phyloP scores from a whole-genome alignment of 2,113 vertebrate genomes.

The Fregetta grallaria region DNA sequence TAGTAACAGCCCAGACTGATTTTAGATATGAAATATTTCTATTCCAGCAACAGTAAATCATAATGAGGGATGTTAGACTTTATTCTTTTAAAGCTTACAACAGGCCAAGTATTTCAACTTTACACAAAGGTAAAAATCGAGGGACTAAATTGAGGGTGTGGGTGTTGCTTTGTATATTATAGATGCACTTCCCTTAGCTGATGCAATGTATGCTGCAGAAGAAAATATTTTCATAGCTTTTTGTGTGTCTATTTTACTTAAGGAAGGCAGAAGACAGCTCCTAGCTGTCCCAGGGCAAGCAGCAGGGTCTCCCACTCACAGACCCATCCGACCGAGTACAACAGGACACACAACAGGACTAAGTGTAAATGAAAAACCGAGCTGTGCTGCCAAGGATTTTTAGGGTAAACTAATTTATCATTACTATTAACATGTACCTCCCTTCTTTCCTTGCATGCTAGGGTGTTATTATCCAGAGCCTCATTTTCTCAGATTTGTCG shows the following conservation, averaged over 20 bases:
- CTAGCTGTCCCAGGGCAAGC: background rate
- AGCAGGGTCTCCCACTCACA: background rate
- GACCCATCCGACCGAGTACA: accelerated
- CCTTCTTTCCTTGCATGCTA: background rate
- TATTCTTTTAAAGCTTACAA: background rate
- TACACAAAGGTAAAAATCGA: background rate
- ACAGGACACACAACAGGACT: accelerated
- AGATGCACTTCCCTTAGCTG: background rate
- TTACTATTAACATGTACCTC: background rate
- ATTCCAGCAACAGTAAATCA: slow-evolving; percentile 9
- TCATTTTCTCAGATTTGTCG: background rate
- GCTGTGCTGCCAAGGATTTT: background rate
- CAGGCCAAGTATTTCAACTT: background rate
- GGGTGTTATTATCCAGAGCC: background rate
- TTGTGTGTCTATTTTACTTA: background rate
- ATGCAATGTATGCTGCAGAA: background rate
- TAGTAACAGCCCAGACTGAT: background rate
- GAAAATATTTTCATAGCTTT: background rate
- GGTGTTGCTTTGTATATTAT: background rate
- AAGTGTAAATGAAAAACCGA: background rate
- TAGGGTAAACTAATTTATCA: background rate
- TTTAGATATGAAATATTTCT: background rate
- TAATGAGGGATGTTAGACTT: background rate
- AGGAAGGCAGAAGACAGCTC: background rate
- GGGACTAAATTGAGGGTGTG: background rate